Conservation (phyloP, 2,113 vertebrate species). For the Hippocampus barbouri region DNA sequence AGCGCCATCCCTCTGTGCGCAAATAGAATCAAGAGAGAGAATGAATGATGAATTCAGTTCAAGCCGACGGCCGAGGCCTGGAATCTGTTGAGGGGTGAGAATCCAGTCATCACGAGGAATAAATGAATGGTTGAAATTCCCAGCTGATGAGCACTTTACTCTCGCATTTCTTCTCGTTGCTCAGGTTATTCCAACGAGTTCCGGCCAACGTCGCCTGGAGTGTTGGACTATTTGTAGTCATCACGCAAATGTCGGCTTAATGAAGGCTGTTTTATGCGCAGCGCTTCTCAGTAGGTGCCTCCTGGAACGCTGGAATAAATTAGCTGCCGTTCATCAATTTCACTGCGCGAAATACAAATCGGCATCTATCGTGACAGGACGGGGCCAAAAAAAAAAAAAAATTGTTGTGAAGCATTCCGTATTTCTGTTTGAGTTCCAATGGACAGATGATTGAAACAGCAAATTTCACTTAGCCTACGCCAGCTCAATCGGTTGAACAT, state of each 20-base stretch:
- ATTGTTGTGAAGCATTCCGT: no score
- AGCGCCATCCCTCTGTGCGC: conserved; percentile 39
- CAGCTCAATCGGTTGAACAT: no score
- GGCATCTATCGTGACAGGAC: no score
- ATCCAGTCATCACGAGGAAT: conserved; percentile 11
- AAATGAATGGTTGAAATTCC: conserved; percentile 8
- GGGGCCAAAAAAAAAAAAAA: no score
- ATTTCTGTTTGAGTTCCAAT: no score
- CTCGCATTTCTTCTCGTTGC: neutral
- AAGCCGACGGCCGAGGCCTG: neutral
- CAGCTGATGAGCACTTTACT: neutral
- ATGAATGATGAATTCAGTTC: conserved; percentile 37
- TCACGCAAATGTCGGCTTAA: neutral
- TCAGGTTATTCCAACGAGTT: neutral
- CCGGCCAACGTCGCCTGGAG: neutral
- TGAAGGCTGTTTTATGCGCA: neutral
- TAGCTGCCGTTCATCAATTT: neutral
- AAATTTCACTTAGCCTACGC: no score
- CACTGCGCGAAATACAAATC: neutral
- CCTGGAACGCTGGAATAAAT: neutral
- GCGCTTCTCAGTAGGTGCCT: neutral
- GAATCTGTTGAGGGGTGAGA: conserved; percentile 7
- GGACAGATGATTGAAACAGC: no score
- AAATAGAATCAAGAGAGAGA: conserved; percentile 40
- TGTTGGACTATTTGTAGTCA: neutral